Base-by-base conservation (phyloP, 2,888 invertebrate species). In the Nyleta sp. region DNA sequence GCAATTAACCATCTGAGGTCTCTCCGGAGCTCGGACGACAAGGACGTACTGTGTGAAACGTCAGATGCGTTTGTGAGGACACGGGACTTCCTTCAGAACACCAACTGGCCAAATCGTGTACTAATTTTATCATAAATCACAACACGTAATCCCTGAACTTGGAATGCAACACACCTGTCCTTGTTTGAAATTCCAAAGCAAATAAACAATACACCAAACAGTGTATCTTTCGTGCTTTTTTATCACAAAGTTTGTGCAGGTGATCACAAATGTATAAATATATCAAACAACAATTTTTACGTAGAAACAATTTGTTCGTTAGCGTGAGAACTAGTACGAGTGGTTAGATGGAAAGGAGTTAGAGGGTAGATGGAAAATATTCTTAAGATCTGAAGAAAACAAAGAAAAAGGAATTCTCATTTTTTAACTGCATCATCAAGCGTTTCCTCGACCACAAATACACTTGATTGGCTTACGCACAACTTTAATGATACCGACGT, bases 1-100 rank as follows among this genome's bases (percentile, higher is more conserved):
- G 85, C 87, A 87, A 87, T 86, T 86, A 86, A 86, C 85, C 83
- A 84, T 83, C 84, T 81, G 81, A 81, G 81, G 82, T 83, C 80
- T 83, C 84, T 72, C 81, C 78, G 71, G 74, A 80, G 78, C 80
- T 81, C 73, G 75, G 81, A 80, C 85, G 84, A 83, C 86, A 84
- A 82, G 80, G 76, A 79, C 84, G 81, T 70, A 80, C 71, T 65
- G 79, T 82, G 84, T 77, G 86, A 87, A 85, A 85, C 80, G 83
- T 86, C 86, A 86, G 82, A 80, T 84, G 84, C 44, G 78, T 71
- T 79, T 78, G 78, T 55, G 80, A 64, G 35, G 38, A 59, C 42
- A 65, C 11, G 10, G 40, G 7, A 52, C 44, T 71, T 65, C 52
- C 52, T 65, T 65, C 40, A 7, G 22, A 65, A 65, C 38, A 59